Conservation (phyloP, 2,797 vertebrate species). For the Hafferia zeledoni region DNA sequence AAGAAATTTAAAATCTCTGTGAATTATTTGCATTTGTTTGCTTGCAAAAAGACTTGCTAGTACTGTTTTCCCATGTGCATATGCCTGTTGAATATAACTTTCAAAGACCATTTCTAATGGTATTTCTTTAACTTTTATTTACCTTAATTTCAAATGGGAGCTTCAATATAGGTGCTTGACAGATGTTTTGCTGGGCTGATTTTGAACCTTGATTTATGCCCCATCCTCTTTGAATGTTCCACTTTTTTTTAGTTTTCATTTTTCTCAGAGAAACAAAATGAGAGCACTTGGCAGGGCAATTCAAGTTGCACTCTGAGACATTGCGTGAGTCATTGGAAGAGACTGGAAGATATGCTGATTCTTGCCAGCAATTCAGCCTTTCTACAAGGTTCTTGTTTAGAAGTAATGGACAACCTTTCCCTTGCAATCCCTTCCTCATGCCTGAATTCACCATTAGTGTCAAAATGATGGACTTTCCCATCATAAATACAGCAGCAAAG, state of each 20-base stretch:
- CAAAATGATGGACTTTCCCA: neutral
- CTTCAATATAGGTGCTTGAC: neutral
- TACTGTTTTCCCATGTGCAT: neutral
- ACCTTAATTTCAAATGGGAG: conserved; percentile 33
- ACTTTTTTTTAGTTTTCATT: neutral
- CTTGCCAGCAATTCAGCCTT: conserved; percentile 30
- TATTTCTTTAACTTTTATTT: conserved; percentile 41
- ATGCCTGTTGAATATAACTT: neutral
- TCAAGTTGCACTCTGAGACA: conserved; percentile 27
- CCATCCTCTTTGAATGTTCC: neutral
- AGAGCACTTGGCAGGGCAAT: conserved; percentile 58
- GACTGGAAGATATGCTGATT: neutral
- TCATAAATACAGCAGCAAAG: neutral
- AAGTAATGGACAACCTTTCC: neutral
- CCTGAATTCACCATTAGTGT: neutral
- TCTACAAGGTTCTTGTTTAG: conserved; percentile 14
- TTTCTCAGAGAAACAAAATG: conserved; percentile 40
- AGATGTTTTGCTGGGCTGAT: neutral
- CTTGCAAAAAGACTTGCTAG: neutral
- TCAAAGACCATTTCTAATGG: neutral
- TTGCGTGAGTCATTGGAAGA: conserved; percentile 7
- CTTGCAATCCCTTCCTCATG: neutral
- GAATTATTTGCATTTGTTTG: neutral
- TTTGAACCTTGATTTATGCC: neutral
- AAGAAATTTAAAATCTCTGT: neutral